Conservation (phyloP, 2,888 invertebrate species). For the Stenurella melanura region DNA sequence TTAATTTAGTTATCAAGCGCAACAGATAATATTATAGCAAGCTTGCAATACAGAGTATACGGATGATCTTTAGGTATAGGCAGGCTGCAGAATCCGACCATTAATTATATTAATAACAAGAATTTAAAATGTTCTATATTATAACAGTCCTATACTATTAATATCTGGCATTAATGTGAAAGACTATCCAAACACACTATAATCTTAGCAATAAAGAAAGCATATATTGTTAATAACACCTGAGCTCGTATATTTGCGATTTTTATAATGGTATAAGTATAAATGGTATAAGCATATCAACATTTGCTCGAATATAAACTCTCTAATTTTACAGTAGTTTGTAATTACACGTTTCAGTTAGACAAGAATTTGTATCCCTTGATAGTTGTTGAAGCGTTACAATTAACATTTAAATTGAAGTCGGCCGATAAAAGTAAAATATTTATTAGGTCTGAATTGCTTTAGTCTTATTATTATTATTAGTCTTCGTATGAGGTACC, state of each 20-base stretch:
- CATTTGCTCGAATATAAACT: neutral
- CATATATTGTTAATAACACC: neutral
- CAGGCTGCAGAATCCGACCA: neutral
- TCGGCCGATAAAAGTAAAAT: neutral
- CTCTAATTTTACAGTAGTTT: neutral
- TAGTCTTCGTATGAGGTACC: too few species aligned
- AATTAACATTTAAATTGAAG: neutral
- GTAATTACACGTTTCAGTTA: neutral
- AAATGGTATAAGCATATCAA: neutral
- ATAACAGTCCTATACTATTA: conserved; percentile 2
- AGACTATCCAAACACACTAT: conserved; percentile 14
- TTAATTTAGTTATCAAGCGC: too few species aligned
- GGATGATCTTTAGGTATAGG: too few species aligned
- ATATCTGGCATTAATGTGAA: conserved; percentile 28
- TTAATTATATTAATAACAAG: neutral
- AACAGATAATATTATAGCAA: too few species aligned
- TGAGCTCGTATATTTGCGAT: neutral
- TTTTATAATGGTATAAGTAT: neutral
- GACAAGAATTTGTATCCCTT: neutral
- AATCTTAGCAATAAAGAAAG: conserved; percentile 15
- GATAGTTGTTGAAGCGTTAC: neutral
- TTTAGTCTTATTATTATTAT: too few species aligned
- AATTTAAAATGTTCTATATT: conserved; percentile 8
- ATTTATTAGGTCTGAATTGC: neutral
- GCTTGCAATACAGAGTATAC: too few species aligned